Percentiles rank a stretch among this genome's conserved stretches.
These are phyloP conservation scores for Pterophyllum scalare DNA, from an alignment of 2,113 vertebrate species.

Conservation along the genomic window DNA sequence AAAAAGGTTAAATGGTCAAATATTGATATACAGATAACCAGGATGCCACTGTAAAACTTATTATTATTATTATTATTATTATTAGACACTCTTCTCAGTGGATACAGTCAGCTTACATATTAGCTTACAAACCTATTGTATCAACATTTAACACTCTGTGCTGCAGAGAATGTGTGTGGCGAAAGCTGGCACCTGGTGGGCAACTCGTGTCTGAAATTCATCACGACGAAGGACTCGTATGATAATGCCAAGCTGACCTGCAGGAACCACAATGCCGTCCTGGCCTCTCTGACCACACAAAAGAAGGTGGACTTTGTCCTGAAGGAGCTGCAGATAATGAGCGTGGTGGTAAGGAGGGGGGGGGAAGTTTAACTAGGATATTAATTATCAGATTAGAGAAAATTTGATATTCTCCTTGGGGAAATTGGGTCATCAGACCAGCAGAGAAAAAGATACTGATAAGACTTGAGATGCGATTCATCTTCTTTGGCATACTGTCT, in stretches of 20 bases:
- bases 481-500: not conserved
- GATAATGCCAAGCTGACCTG: slow-evolving; percentile 95
- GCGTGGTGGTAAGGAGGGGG: slow-evolving; percentile 83
- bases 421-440: not conserved
- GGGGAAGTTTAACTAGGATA: not conserved
- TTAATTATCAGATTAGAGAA: slow-evolving; percentile 1
- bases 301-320: slow-evolving; percentile 97
- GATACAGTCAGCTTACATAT: not conserved
- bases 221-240: slow-evolving; percentile 89
- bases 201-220: slow-evolving; percentile 94
- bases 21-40: not conserved
- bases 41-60: not conserved
- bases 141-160: not conserved
- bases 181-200: slow-evolving; percentile 94
- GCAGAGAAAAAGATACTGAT: not conserved
- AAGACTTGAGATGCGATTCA: not conserved
- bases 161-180: slow-evolving; percentile 93
- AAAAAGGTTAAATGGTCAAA: not conserved
- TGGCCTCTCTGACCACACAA: slow-evolving; percentile 94
- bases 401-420: not conserved
- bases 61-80: too few relatives aligned
- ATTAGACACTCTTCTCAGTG: not conserved
- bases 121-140: too few relatives aligned
- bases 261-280: slow-evolving; percentile 86
- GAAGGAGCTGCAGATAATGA: slow-evolving; percentile 92